These are phyloP conservation scores for Saguinus imperator DNA, from an alignment of 2,113 vertebrate genomes.

Conservation along the genomic window DNA sequence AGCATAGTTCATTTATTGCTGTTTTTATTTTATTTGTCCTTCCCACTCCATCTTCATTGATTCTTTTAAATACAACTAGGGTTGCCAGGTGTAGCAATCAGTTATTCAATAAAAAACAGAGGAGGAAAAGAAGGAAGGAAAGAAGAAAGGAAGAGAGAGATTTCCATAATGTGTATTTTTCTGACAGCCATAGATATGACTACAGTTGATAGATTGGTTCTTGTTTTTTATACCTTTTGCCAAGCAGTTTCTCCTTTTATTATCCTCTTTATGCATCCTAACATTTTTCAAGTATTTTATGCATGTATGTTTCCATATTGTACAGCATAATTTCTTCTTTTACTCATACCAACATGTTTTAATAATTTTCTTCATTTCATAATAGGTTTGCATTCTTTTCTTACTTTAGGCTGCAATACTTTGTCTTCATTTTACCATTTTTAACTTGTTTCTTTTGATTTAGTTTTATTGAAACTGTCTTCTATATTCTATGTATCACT, in stretches of 20 bases:
- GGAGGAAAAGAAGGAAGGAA: no score
- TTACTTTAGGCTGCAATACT: not conserved
- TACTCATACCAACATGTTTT: not conserved
- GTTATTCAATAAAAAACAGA: not conserved
- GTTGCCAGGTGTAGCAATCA: not conserved
- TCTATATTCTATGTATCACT: not conserved
- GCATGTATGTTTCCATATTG: no score
- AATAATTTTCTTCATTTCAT: not conserved
- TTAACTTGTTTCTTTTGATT: not conserved
- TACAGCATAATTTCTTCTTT: not conserved
- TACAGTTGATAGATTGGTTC: not conserved
- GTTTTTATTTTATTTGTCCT: not conserved
- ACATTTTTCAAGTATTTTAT: not conserved
- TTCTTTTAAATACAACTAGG: not conserved
- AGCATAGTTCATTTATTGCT: not conserved
- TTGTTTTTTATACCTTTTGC: not conserved
- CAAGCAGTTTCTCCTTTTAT: not conserved
- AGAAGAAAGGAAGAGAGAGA: no score
- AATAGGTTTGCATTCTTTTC: not conserved
- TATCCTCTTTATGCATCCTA: no score
- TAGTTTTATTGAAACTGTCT: not conserved
- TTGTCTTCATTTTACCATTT: not conserved
- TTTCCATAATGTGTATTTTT: not conserved
- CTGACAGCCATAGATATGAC: not conserved
- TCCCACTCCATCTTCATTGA: not conserved